A percentile compares a stretch with the other conserved stretches of the same genome.
Evolutionary conservation across 2,797 vertebrate species (phyloP).

Genomic region (Tokudaia tokunoshimensis): DNA sequence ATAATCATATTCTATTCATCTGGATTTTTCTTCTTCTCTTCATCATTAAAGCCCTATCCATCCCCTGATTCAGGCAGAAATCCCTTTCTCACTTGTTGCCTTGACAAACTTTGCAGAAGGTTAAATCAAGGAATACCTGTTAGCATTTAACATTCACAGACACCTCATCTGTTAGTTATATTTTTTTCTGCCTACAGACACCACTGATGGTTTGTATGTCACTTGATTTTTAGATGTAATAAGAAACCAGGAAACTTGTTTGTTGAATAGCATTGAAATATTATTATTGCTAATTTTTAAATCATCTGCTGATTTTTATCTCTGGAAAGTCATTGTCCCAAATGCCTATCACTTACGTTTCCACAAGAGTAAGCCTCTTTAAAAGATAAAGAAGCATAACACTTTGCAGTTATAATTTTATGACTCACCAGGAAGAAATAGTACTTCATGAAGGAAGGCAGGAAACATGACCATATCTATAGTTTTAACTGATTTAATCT

Average conservation of each 20-base stretch:
- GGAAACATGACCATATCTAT: slow-evolving; percentile 22
- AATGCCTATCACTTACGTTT: slow-evolving; percentile 56
- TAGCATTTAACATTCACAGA: neutral
- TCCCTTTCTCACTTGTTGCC: neutral
- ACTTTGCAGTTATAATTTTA: slow-evolving; percentile 56
- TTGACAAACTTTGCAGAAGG: neutral
- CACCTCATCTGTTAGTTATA: neutral
- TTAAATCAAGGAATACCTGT: neutral
- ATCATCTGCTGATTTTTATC: neutral
- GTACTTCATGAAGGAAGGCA: slow-evolving; percentile 57
- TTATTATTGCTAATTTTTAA: neutral
- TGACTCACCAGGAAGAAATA: neutral
- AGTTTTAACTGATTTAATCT: slow-evolving; percentile 73
- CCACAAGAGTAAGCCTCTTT: neutral
- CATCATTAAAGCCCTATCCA: neutral
- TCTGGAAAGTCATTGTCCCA: slow-evolving; percentile 32
- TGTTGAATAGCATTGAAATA: neutral
- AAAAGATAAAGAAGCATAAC: slow-evolving; percentile 42
- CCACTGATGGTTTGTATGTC: neutral
- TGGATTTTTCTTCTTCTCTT: neutral
- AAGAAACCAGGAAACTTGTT: neutral
- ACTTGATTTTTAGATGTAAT: neutral
- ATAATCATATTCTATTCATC: neutral
- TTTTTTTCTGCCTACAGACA: neutral
- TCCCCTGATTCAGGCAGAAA: neutral